Conservation (phyloP, 2,113 vertebrate genomes). For the Rhinichthys klamathensis region DNA sequence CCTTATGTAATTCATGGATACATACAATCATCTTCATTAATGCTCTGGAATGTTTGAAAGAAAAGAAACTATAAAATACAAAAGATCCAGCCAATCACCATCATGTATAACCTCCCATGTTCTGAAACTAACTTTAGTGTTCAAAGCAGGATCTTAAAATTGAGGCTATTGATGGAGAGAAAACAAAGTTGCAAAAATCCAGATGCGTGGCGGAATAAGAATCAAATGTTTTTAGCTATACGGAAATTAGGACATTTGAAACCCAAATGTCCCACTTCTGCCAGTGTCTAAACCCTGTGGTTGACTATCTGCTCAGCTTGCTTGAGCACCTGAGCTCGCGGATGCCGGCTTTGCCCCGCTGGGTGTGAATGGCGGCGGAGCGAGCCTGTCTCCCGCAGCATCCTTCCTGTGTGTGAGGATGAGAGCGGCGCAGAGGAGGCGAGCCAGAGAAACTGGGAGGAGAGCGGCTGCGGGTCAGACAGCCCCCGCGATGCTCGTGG, state of each 20-base stretch:
- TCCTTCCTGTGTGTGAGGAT: constrained; percentile 87
- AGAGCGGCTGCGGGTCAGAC: constrained; percentile 90
- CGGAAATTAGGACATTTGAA: background rate
- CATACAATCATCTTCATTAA: constrained; percentile 33
- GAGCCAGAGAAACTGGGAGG: constrained; percentile 96
- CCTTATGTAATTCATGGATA: constrained; percentile 34
- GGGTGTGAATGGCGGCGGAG: constrained; percentile 77
- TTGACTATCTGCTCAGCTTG: constrained; percentile 96
- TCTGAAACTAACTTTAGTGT: background rate
- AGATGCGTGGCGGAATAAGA: background rate
- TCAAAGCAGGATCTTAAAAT: constrained; percentile 2
- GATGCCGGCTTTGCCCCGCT: constrained; percentile 73
- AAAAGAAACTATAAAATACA: constrained; percentile 19
- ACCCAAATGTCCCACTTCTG: background rate
- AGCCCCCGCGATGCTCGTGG: constrained; percentile 83
- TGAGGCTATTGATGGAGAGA: background rate
- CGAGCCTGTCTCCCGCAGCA: constrained; percentile 88
- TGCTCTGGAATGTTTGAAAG: constrained; percentile 27
- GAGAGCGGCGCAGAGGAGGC: constrained; percentile 89
- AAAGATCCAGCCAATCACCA: constrained; percentile 15
- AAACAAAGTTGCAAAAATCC: background rate
- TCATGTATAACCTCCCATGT: background rate
- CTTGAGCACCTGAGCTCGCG: constrained; percentile 89
- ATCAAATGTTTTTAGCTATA: background rate
- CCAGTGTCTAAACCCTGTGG: background rate